Evolutionary conservation across 2,113 vertebrate species (phyloP).

Genomic region (Austrofundulus limnaeus): DNA sequence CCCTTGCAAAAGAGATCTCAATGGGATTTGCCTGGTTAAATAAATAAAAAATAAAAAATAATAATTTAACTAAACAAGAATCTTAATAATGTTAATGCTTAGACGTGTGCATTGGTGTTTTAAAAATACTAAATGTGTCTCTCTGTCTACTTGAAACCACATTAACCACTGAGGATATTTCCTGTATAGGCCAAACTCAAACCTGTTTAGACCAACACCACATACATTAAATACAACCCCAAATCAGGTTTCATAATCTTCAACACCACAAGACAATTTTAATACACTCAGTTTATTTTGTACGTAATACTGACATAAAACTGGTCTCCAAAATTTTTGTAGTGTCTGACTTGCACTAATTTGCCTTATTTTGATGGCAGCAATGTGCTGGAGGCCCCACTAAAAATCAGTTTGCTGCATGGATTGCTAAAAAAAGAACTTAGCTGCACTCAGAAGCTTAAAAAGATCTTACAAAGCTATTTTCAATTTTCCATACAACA

Average conservation of each 20-base stretch:
- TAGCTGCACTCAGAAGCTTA: not conserved
- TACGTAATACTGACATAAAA: too few species aligned
- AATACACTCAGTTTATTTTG: not conserved
- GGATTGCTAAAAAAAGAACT: too few species aligned
- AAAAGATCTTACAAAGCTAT: not conserved
- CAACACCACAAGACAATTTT: not conserved
- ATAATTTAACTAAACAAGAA: constrained; percentile 4
- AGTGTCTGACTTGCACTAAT: too few species aligned
- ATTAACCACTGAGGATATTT: constrained; percentile 30
- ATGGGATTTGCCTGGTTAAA: too few species aligned
- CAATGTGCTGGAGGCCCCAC: too few species aligned
- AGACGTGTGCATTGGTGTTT: too few species aligned
- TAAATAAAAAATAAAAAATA: too few species aligned
- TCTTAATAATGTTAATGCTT: not conserved
- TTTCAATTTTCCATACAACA: not conserved
- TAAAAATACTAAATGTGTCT: too few species aligned
- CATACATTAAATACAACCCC: not conserved
- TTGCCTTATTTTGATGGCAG: too few species aligned
- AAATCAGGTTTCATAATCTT: constrained; percentile 2
- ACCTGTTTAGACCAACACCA: not conserved
- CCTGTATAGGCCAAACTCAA: constrained; percentile 17
- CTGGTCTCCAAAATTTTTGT: too few species aligned
- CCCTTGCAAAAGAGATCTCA: too few species aligned
- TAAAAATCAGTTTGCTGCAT: too few species aligned
- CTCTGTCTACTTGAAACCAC: constrained; percentile 32